Conservation (phyloP, 2,797 vertebrate species). For the Lepilemur septentrionalis region DNA sequence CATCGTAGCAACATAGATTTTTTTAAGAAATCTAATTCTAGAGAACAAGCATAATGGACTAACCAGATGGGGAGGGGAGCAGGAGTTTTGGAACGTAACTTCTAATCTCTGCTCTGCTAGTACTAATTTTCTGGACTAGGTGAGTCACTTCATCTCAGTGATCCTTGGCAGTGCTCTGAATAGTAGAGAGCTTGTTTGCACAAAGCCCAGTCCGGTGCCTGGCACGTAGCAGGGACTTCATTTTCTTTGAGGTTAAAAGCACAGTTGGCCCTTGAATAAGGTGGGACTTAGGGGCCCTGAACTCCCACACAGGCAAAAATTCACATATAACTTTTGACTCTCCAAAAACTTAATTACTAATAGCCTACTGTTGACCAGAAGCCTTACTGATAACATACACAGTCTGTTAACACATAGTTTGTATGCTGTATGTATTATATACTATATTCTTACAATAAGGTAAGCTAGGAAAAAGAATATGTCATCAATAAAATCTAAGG, state of each 20-base stretch:
- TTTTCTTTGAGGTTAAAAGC: conserved; percentile 10
- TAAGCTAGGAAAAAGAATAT: not conserved
- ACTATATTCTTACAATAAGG: not conserved
- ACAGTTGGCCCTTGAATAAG: not conserved
- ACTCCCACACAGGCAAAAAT: not conserved
- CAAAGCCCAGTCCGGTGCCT: not conserved
- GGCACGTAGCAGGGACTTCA: not conserved
- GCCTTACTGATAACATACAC: not conserved
- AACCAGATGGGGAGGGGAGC: not conserved
- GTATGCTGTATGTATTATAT: not conserved
- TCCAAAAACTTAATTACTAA: not conserved
- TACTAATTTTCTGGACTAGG: not conserved
- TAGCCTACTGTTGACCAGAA: not conserved
- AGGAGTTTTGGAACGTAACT: not conserved
- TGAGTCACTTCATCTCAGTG: not conserved
- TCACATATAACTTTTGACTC: not conserved
- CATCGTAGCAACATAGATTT: not conserved
- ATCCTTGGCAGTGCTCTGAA: not conserved
- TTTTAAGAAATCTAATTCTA: not conserved
- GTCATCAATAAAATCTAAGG: not conserved
- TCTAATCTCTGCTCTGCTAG: not conserved
- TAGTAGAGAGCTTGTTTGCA: not conserved
- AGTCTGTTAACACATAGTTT: not conserved
- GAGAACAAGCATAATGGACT: not conserved
- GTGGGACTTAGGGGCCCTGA: not conserved